Evolutionary conservation across 2,113 vertebrate genomes (phyloP).

Genomic region (Notothenia rossii): DNA sequence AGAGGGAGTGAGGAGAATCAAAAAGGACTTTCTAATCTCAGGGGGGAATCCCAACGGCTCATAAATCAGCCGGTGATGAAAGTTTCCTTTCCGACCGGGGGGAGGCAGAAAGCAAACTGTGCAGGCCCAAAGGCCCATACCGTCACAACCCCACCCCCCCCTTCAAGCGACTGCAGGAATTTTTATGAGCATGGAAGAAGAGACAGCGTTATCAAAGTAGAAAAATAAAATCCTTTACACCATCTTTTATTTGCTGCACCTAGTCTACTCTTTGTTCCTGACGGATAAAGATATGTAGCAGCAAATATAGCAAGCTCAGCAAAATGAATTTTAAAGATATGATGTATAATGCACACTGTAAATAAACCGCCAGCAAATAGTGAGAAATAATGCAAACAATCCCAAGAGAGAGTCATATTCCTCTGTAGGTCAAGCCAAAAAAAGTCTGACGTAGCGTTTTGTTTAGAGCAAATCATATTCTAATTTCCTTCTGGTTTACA

Average conservation of each 20-base stretch:
- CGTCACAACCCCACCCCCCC: slow-evolving; percentile 56
- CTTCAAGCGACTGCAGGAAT: slow-evolving; percentile 71
- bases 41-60: slow-evolving; percentile 70
- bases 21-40: slow-evolving; percentile 81
- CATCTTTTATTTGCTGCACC: slow-evolving; percentile 19
- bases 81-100: slow-evolving; percentile 81
- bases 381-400: slow-evolving; percentile 16
- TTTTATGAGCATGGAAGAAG: slow-evolving; percentile 79
- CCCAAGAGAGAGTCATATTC: neutral
- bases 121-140: slow-evolving; percentile 60
- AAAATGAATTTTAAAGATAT: slow-evolving; percentile 11
- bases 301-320: neutral
- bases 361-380: slow-evolving; percentile 14
- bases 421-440: neutral
- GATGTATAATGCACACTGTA: neutral
- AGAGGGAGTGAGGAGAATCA: slow-evolving; percentile 69
- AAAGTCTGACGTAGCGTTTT: neutral
- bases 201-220: slow-evolving; percentile 47
- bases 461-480: neutral
- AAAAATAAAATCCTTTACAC: slow-evolving; percentile 39
- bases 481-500: slow-evolving; percentile 14
- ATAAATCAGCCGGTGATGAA: slow-evolving; percentile 87
- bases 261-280: neutral
- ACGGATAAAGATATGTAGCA: neutral
- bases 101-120: slow-evolving; percentile 80